Evolutionary conservation across 2,888 invertebrate genomes (phyloP).

Genomic region (Desoria tigrina): DNA sequence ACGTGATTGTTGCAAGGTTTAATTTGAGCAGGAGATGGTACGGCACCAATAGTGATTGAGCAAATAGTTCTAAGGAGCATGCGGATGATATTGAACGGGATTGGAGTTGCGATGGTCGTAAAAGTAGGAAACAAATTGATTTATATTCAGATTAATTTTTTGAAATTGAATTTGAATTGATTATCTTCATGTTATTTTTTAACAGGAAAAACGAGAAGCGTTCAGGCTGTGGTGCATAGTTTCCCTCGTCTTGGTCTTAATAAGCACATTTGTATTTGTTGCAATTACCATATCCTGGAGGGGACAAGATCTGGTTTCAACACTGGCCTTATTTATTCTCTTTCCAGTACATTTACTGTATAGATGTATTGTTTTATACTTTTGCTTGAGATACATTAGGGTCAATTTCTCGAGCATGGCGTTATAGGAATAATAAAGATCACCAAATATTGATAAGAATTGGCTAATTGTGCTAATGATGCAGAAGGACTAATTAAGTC

Average conservation of each 20-base stretch:
- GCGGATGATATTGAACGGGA: slow-evolving; percentile 9
- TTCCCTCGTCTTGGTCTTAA: background rate
- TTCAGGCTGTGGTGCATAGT: background rate
- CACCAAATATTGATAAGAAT: too few species aligned
- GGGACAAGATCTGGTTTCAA: background rate
- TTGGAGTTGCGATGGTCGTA: slow-evolving; percentile 18
- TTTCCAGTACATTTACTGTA: slow-evolving; percentile 13
- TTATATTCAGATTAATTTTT: too few species aligned
- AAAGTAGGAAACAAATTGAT: too few species aligned
- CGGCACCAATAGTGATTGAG: slow-evolving; percentile 20
- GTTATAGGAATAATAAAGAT: too few species aligned
- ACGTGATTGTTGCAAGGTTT: background rate
- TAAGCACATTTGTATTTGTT: slow-evolving; percentile 4
- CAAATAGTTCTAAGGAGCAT: slow-evolving; percentile 19
- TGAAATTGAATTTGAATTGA: too few species aligned
- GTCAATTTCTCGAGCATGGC: background rate
- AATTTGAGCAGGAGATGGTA: background rate
- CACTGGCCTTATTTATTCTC: background rate
- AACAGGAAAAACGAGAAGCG: slow-evolving; percentile 2
- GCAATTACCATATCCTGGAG: slow-evolving; percentile 9
- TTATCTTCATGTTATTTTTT: background rate
- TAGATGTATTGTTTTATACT: slow-evolving; percentile 13
- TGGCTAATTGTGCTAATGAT: too few species aligned
- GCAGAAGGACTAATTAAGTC: too few species aligned
- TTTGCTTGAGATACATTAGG: slow-evolving; percentile 11